Evolutionary conservation across 2,113 vertebrate species (phyloP).

Genomic region (Lamprologus sp.): DNA sequence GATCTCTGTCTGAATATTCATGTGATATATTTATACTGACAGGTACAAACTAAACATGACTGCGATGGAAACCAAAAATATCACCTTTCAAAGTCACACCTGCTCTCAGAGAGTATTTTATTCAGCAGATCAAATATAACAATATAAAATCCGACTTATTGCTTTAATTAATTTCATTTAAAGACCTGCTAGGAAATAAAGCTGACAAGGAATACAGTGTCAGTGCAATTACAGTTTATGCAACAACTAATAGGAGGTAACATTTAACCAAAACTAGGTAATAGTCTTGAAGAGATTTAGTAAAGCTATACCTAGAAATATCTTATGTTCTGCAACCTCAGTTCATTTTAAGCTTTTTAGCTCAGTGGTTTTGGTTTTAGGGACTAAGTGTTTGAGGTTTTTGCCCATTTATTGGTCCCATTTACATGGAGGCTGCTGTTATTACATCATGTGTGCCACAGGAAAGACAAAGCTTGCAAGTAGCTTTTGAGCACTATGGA

Average conservation of each 20-base stretch:
- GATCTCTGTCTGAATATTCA: not conserved
- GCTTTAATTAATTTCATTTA: not conserved
- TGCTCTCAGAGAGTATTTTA: not conserved
- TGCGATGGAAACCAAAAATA: not conserved
- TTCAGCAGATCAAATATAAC: not conserved
- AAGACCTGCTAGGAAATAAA: not conserved
- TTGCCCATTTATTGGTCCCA: not conserved
- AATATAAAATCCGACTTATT: accelerated
- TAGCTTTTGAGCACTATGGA: not conserved
- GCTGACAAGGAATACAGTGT: not conserved
- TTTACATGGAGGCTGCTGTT: not conserved
- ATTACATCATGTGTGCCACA: not conserved
- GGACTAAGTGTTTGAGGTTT: not conserved
- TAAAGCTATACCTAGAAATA: not conserved
- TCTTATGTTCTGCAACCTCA: not conserved
- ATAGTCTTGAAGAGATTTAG: not conserved
- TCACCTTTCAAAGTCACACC: not conserved
- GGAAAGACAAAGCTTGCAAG: accelerated
- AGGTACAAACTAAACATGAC: not conserved
- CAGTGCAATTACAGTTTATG: not conserved
- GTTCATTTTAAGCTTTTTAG: not conserved
- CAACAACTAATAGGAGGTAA: not conserved
- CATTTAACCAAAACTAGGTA: not conserved
- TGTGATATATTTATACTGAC: not conserved
- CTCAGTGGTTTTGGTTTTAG: not conserved